These are phyloP conservation scores for Rhinoderma darwinii DNA, from an alignment of 2,113 vertebrate species.

Conservation along the genomic window DNA sequence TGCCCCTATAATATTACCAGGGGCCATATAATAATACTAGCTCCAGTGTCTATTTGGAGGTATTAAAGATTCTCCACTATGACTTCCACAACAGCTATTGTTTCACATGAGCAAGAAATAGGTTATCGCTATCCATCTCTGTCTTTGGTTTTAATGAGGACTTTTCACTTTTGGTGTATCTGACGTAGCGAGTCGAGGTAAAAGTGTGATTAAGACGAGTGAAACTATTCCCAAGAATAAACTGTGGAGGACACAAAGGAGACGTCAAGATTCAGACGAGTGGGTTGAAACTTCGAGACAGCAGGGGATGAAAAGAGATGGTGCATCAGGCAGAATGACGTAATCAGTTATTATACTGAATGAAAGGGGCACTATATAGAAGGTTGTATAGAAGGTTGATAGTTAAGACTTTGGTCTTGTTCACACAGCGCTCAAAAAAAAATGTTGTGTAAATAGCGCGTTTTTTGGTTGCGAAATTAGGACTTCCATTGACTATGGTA, in stretches of 20 bases:
- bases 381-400: too few relatives aligned
- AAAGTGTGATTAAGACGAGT: background rate
- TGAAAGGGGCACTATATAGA: too few relatives aligned
- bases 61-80: too few relatives aligned
- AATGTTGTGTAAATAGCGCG: too few relatives aligned
- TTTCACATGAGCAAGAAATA: background rate
- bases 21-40: too few relatives aligned
- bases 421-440: too few relatives aligned
- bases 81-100: too few relatives aligned
- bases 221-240: background rate
- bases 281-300: conserved; percentile 4
- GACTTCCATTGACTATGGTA: too few relatives aligned
- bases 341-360: background rate
- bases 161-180: background rate
- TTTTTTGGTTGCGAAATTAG: too few relatives aligned
- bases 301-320: background rate
- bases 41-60: too few relatives aligned
- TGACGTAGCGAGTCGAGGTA: background rate
- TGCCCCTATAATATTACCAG: too few relatives aligned
- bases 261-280: background rate
- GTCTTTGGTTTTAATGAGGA: background rate
- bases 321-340: background rate
- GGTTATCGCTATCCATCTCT: background rate
- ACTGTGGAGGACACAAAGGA: background rate
- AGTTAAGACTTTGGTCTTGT: too few relatives aligned